Base-by-base conservation (phyloP, 2,888 invertebrate species). In the Embidobia sp. region DNA sequence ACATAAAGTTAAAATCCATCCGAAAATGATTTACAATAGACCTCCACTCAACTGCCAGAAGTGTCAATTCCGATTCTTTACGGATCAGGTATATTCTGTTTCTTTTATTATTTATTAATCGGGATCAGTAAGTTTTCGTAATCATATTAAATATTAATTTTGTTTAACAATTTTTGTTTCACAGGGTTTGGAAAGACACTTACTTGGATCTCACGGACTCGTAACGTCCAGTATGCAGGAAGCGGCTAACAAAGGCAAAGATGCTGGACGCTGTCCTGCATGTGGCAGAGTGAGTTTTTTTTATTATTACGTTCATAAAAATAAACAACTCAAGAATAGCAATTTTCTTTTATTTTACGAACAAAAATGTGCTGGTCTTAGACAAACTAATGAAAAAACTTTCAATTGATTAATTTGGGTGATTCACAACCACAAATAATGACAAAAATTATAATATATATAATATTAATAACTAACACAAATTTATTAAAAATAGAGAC, bases 151-250 rank as follows among this genome's bases (percentile, higher is more conserved):
- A 6, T 22, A 22, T 22, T 6, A 22, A 4, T 22, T 22, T 10
- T 11, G 1, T 1, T 11, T 22, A 22, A 26, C 4, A 44, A 26
- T 44, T 44, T 44, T 44, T 10, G 18, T 8, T 42, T 37, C 27
- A 22, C 95, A 98, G 91, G 99, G 99, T 11, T 91, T 99, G 73
- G 98, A 98, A 90, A 92, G 98, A 84, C 99, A 99, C 92, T 92
- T 98, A 84, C 91, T 98, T 78, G 98, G 98, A 78, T 95, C 97
- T 19, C 98, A 98, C 88, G 97, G 97, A 40, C 92, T 98, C 75
- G 98, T 98, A 29, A 98, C 98, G 63, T 97, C 96, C 80, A 97
- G 97, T 84, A 96, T 98, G 96, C 96, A 98, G 88, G 96, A 97
- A 88, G 97, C 97, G 44, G 97, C 98, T 37, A 97, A 98, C 88